Percentiles rank a stretch among this genome's conserved stretches.
Evolutionary conservation across 1,140 invertebrate genomes (phyloP).

Genomic region (Bemisia tabaci): DNA sequence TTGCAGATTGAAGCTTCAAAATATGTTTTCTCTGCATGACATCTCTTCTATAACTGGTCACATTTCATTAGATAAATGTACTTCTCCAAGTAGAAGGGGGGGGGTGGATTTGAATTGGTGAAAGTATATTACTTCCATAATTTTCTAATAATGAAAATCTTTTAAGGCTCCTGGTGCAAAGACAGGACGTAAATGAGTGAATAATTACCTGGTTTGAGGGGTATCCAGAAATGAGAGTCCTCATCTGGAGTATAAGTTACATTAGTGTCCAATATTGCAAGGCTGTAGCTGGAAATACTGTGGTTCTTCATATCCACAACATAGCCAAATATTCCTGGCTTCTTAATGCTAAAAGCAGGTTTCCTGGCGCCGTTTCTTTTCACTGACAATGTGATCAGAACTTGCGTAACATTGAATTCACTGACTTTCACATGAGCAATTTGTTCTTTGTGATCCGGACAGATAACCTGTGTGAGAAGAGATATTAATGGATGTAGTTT

Average conservation of each 20-base stretch:
- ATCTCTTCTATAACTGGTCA: too few species aligned
- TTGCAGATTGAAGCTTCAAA: too few species aligned
- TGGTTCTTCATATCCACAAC: not conserved
- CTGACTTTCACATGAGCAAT: not conserved
- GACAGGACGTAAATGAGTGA: too few species aligned
- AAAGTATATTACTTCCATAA: too few species aligned
- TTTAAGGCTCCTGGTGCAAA: too few species aligned
- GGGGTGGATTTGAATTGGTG: too few species aligned
- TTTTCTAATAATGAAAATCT: too few species aligned
- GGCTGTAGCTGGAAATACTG: not conserved
- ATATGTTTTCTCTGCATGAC: too few species aligned
- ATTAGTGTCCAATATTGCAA: not conserved
- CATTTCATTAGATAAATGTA: too few species aligned
- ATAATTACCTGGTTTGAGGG: not conserved
- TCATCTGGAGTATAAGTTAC: not conserved
- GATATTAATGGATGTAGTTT: too few species aligned
- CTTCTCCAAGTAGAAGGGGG: too few species aligned
- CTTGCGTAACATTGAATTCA: not conserved
- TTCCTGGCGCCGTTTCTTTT: not conserved
- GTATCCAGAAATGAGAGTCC: not conserved
- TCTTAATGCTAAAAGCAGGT: not conserved
- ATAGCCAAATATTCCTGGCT: not conserved
- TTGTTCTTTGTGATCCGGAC: not conserved
- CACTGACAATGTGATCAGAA: not conserved
- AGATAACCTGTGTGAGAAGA: not conserved